A percentile compares a stretch with the other conserved stretches of the same genome.
Conservation (phyloP, 2,797 vertebrate genomes). For the Falco novaeseelandiae region DNA sequence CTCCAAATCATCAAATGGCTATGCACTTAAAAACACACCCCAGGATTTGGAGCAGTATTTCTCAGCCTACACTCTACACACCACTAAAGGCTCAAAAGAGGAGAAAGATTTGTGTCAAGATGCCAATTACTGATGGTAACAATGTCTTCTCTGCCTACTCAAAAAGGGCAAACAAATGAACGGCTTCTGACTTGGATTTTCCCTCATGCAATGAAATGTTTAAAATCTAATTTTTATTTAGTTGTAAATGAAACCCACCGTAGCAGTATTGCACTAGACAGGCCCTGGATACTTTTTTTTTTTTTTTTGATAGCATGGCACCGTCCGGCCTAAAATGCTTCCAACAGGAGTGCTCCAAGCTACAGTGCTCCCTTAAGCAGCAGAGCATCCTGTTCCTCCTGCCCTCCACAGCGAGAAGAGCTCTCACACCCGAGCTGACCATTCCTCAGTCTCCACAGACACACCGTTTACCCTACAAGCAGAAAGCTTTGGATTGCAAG, state of each 20-base stretch:
- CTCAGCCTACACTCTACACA: not conserved
- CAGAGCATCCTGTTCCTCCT: not conserved
- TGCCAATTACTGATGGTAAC: not conserved
- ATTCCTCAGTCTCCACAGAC: not conserved
- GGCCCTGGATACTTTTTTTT: not conserved
- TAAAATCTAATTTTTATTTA: not conserved
- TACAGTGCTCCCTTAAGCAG: not conserved
- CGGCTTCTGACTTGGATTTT: not conserved
- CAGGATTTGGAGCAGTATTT: not conserved
- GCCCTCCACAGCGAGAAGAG: rapidly evolving
- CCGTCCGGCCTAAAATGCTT: not conserved
- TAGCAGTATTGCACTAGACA: not conserved
- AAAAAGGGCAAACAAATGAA: not conserved
- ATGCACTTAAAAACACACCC: not conserved
- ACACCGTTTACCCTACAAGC: not conserved
- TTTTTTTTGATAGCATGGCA: no score
- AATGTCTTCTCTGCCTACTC: not conserved
- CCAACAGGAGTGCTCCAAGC: not conserved
- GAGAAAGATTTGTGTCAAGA: not conserved
- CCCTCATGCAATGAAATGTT: not conserved
- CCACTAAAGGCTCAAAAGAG: not conserved
- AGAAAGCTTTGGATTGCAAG: not conserved
- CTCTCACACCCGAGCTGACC: rapidly evolving
- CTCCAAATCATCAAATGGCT: not conserved
- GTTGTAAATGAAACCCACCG: not conserved